Percentiles rank a stretch among this genome's conserved stretches.
Evolutionary conservation across 1,140 invertebrate species (phyloP).

Genomic region (Bombus balteatus): DNA sequence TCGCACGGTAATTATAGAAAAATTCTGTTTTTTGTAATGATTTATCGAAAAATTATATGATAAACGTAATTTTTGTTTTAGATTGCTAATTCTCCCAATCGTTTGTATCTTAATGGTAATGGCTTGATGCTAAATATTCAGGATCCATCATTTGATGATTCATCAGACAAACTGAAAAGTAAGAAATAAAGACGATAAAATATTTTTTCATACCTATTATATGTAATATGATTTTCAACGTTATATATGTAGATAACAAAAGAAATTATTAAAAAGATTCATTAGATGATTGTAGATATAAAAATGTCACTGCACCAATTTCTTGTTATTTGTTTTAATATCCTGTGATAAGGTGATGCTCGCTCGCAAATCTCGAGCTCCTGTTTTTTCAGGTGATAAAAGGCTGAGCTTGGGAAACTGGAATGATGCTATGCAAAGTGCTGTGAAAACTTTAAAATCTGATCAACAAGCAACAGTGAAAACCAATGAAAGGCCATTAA

Average conservation of each 20-base stretch:
- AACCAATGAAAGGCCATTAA: slow-evolving; percentile 23
- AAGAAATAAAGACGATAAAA: slow-evolving; percentile 84
- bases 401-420: slow-evolving; percentile 53
- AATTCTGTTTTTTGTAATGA: background rate
- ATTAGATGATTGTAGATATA: slow-evolving; percentile 36
- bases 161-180: slow-evolving; percentile 92
- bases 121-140: slow-evolving; percentile 98
- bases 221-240: slow-evolving; percentile 21
- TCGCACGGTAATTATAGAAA: slow-evolving; percentile 89
- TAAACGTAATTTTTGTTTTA: slow-evolving; percentile 77
- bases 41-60: background rate
- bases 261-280: slow-evolving; percentile 59
- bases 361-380: slow-evolving; percentile 64
- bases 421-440: slow-evolving; percentile 52
- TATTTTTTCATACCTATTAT: slow-evolving; percentile 4
- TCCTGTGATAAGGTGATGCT: slow-evolving; percentile 35
- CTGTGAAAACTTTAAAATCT: slow-evolving; percentile 44
- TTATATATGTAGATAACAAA: slow-evolving; percentile 43
- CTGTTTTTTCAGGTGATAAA: slow-evolving; percentile 66
- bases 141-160: slow-evolving; percentile 95
- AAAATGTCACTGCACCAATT: slow-evolving; percentile 14
- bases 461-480: slow-evolving; percentile 30
- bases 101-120: slow-evolving; percentile 95
- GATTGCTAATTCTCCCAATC: slow-evolving; percentile 97
- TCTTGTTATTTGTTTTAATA: slow-evolving; percentile 20